A percentile compares a stretch with the other conserved stretches of the same genome.
Evolutionary conservation across 2,888 invertebrate species (phyloP).

Genomic region (Brachypalpus laphriformis): DNA sequence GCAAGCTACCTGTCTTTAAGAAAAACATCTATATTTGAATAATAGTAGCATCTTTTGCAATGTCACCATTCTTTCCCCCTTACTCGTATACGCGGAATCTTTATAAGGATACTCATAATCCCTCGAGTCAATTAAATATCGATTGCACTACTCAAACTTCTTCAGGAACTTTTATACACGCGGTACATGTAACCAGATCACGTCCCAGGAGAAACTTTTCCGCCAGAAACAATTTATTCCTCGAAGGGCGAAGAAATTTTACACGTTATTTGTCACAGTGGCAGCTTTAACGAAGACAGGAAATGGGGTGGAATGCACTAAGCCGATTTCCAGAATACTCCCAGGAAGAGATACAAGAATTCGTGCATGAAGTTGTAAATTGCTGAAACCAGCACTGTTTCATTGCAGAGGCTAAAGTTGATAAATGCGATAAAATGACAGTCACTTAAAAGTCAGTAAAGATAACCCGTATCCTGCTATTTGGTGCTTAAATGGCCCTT

Average conservation of each 20-base stretch:
- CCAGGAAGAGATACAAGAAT: constrained; percentile 13
- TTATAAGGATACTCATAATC: no score
- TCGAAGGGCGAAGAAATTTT: not conserved
- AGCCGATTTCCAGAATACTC: constrained; percentile 32
- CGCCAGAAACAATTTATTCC: constrained; percentile 12
- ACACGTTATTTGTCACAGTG: constrained; percentile 3
- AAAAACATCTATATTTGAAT: no score
- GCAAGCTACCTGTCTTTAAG: no score
- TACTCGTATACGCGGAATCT: no score
- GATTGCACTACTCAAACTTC: not conserved
- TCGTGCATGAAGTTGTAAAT: constrained; percentile 60
- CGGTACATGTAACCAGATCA: not conserved
- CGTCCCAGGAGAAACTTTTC: not conserved
- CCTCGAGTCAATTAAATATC: not conserved
- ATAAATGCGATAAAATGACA: constrained; percentile 39
- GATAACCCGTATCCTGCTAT: not conserved
- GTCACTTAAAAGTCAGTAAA: not conserved
- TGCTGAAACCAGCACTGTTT: constrained; percentile 18
- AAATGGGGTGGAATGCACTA: constrained; percentile 21
- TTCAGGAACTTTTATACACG: not conserved
- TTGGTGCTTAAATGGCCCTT: constrained; percentile 10
- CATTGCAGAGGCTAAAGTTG: not conserved
- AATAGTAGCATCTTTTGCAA: no score
- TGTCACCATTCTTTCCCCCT: no score
- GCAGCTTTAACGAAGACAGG: not conserved